Conservation (phyloP, 2,888 invertebrate genomes). For the Acleris emargana region DNA sequence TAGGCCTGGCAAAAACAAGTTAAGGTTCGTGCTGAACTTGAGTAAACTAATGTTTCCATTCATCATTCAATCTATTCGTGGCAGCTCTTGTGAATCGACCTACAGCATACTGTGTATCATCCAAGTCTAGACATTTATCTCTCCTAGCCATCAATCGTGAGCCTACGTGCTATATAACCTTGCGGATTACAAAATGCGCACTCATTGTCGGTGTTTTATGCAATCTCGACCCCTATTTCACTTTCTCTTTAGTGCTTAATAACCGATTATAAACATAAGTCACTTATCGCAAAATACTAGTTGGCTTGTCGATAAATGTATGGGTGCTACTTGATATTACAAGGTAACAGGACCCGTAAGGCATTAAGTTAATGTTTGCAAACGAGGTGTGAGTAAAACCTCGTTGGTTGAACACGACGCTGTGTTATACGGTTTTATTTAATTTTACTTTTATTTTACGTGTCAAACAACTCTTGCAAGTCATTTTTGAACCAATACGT, state of each 20-base stretch:
- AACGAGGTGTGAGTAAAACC: constrained; percentile 20
- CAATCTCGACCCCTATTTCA: constrained; percentile 40
- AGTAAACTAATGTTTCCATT: too few species aligned
- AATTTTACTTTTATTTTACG: too few species aligned
- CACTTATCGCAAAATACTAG: constrained; percentile 53
- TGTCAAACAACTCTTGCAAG: too few species aligned
- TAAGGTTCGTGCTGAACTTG: too few species aligned
- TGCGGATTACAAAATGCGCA: constrained; percentile 49
- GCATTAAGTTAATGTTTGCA: constrained; percentile 24
- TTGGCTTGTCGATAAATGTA: constrained; percentile 15
- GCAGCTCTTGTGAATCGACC: too few species aligned
- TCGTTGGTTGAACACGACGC: not conserved
- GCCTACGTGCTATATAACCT: constrained; percentile 35
- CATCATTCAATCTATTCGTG: too few species aligned
- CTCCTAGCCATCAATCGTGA: constrained; percentile 33
- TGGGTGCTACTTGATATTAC: constrained; percentile 23
- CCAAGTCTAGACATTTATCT: constrained; percentile 4
- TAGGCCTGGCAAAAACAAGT: too few species aligned
- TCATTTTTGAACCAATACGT: too few species aligned
- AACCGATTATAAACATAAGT: constrained; percentile 53
- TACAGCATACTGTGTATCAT: too few species aligned
- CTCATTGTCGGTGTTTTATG: constrained; percentile 47
- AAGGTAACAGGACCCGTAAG: constrained; percentile 17
- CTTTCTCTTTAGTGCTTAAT: constrained; percentile 45
- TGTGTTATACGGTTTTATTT: not conserved